Evolutionary conservation across 2,888 invertebrate species (phyloP).

Genomic region (Limnephilus lunatus): DNA sequence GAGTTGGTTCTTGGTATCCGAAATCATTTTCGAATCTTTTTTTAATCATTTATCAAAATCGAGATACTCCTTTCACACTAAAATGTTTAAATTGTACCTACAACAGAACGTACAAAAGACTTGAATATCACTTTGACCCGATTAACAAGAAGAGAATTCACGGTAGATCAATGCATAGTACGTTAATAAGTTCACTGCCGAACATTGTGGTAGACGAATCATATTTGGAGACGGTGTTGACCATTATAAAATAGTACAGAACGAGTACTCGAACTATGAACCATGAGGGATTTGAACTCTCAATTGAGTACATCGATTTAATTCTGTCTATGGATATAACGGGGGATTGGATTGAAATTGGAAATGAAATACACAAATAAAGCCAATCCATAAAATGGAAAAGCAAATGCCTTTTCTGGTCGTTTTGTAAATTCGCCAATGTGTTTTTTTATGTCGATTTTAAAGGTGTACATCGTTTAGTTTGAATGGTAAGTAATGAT

Average conservation of each 20-base stretch:
- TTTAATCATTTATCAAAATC: not conserved
- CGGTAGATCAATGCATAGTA: not conserved
- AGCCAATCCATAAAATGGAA: not conserved
- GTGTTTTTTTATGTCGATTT: not conserved
- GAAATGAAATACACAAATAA: not conserved
- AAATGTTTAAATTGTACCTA: not conserved
- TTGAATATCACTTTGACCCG: constrained; percentile 40
- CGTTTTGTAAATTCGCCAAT: not conserved
- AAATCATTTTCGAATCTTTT: not conserved
- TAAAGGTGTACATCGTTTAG: not conserved
- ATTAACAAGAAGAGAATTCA: constrained; percentile 12
- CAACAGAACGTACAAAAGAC: not conserved
- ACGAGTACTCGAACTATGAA: not conserved
- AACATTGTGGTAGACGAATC: constrained; percentile 58
- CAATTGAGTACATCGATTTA: not conserved
- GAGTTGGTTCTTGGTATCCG: not conserved
- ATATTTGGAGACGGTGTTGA: constrained; percentile 28
- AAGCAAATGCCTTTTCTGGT: not conserved
- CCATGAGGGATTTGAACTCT: not conserved
- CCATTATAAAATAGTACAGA: not conserved
- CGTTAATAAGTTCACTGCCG: constrained; percentile 23
- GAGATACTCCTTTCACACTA: not conserved
- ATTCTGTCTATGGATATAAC: not conserved
- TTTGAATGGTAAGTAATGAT: not conserved
- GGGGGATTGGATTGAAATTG: not conserved